A percentile compares a stretch with the other conserved stretches of the same genome.
These are phyloP conservation scores for Cochlearius cochlearius DNA, from an alignment of 2,113 vertebrate genomes.

Conservation along the genomic window DNA sequence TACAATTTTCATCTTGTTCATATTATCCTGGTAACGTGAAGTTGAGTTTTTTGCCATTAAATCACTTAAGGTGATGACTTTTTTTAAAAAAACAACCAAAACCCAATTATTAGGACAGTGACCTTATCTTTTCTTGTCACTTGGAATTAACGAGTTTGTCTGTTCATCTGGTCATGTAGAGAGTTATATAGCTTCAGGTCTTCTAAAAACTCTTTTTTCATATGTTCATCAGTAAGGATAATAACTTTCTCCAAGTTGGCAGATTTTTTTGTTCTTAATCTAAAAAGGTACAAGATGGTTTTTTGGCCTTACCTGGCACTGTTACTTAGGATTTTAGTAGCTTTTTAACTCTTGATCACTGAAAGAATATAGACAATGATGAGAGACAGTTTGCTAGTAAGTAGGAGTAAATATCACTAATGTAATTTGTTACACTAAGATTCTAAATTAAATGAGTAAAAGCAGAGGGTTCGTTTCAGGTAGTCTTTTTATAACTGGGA, in stretches of 20 bases:
- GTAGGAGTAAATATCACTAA: neutral
- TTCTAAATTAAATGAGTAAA: neutral
- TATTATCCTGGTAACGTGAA: neutral
- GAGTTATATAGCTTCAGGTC: neutral
- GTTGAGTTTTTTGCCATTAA: neutral
- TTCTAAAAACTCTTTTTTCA: neutral
- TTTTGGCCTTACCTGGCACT: neutral
- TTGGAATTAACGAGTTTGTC: neutral
- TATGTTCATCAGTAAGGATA: neutral
- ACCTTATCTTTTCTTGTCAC: neutral
- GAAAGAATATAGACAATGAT: neutral
- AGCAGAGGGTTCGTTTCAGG: neutral
- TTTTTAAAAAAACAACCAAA: neutral
- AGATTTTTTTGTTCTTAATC: neutral
- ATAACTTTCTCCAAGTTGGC: neutral
- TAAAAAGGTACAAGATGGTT: neutral
- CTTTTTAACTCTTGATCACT: neutral
- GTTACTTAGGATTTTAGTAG: neutral
- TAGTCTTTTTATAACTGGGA: neutral
- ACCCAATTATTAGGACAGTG: fast-evolving
- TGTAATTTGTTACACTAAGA: neutral
- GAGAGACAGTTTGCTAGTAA: neutral
- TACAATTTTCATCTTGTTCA: neutral
- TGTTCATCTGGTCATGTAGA: neutral
- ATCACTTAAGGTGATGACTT: neutral